These are phyloP conservation scores for Manis crassicaudata DNA, from an alignment of 2,797 vertebrate species.

Conservation along the genomic window DNA sequence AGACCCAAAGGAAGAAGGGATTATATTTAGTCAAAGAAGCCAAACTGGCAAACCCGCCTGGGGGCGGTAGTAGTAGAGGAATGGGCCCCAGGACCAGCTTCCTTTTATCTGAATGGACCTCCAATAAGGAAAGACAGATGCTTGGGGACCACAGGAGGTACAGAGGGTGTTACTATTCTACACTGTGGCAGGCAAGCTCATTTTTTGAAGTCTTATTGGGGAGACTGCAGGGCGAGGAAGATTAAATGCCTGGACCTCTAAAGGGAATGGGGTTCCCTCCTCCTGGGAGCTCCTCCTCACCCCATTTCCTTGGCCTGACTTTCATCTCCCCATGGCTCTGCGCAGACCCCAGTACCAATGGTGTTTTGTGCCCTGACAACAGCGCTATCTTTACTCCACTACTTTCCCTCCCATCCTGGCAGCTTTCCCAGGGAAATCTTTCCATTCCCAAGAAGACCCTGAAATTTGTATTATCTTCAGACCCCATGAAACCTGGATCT, in stretches of 20 bases:
- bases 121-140: not conserved
- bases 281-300: too few relatives aligned
- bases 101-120: not conserved
- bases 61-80: not conserved
- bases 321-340: not conserved
- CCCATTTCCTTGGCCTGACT: not conserved
- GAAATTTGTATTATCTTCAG: not conserved
- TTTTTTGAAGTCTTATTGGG: not conserved
- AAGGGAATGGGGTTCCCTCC: not conserved
- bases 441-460: not conserved
- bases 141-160: not conserved
- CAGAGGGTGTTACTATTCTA: not conserved
- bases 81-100: too few relatives aligned
- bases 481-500: not conserved
- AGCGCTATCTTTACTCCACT: not conserved
- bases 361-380: not conserved
- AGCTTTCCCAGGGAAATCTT: not conserved
- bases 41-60: not conserved
- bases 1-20: not conserved
- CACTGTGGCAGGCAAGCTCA: not conserved
- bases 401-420: not conserved
- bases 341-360: not conserved
- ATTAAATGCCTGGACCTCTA: not conserved
- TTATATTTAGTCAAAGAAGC: constrained; percentile 9
- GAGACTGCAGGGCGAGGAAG: not conserved